Conservation (phyloP, 1,140 invertebrate genomes). For the Drosophila orosa region DNA sequence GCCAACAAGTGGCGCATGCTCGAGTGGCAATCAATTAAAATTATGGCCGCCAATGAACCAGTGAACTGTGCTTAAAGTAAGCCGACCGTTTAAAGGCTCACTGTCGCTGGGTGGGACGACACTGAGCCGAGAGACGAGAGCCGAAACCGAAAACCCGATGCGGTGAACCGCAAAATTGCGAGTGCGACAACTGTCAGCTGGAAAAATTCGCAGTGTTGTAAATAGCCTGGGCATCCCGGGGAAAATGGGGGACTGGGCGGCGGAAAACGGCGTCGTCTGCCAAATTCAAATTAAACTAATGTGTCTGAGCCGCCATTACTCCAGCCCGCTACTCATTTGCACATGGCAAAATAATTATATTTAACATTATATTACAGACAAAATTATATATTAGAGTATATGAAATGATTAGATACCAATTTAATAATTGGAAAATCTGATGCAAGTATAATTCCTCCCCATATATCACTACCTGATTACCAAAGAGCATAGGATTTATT, state of each 20-base stretch:
- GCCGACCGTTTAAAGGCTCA: slow-evolving; percentile 46
- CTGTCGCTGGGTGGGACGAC: slow-evolving; percentile 20
- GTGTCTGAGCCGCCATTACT: slow-evolving; percentile 38
- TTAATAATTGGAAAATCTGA: not conserved
- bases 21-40: slow-evolving; percentile 80
- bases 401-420: not conserved
- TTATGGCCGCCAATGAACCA: slow-evolving; percentile 50
- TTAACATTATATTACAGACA: not conserved
- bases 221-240: not conserved
- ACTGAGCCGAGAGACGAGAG: slow-evolving; percentile 25
- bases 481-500: not conserved
- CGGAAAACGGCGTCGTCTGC: slow-evolving; percentile 35
- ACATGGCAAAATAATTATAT: not conserved
- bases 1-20: slow-evolving; percentile 72
- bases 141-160: slow-evolving; percentile 55
- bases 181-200: slow-evolving; percentile 69
- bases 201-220: slow-evolving; percentile 30
- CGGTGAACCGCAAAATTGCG: slow-evolving; percentile 76
- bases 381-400: not conserved
- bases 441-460: not conserved
- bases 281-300: slow-evolving; percentile 80
- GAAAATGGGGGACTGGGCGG: slow-evolving; percentile 6
- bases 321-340: not conserved
- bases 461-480: not conserved
- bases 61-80: slow-evolving; percentile 50